phyloP scores from a whole-genome alignment of 2,113 vertebrate species.

The Festucalex cinctus region DNA sequence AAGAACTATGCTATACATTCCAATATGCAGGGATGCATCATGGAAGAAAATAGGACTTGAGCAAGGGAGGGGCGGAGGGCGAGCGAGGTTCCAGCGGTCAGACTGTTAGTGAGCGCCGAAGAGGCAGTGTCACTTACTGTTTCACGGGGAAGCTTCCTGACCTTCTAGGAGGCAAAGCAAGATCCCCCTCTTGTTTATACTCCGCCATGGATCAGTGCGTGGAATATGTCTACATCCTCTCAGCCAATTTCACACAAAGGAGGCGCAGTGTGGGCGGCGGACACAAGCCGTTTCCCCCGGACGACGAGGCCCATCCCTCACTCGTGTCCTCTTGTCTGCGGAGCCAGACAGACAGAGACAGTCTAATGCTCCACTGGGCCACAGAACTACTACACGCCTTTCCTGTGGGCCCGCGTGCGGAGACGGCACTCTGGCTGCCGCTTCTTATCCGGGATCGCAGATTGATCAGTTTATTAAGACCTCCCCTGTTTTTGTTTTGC shows the following conservation, averaged over 20 bases:
- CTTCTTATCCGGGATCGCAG: not conserved
- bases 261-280: slow-evolving; percentile 71
- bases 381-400: slow-evolving; percentile 47
- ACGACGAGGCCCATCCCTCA: slow-evolving; percentile 69
- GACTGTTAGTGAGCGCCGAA: slow-evolving; percentile 58
- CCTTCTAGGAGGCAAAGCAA: slow-evolving; percentile 67
- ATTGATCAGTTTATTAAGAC: slow-evolving; percentile 8
- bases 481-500: not conserved
- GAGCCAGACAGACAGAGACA: slow-evolving; percentile 56
- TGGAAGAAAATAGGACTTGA: slow-evolving; percentile 13
- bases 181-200: slow-evolving; percentile 76
- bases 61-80: slow-evolving; percentile 29
- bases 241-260: slow-evolving; percentile 79
- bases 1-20: slow-evolving; percentile 25
- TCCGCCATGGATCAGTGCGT: slow-evolving; percentile 78
- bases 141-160: slow-evolving; percentile 70
- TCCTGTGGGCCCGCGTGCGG: slow-evolving; percentile 46
- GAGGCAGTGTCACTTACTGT: slow-evolving; percentile 70
- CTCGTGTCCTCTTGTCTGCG: slow-evolving; percentile 56
- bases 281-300: slow-evolving; percentile 71
- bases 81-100: slow-evolving; percentile 56
- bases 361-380: slow-evolving; percentile 72
- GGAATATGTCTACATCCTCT: slow-evolving; percentile 83
- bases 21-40: slow-evolving; percentile 36
- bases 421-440: slow-evolving; percentile 31